Base-by-base conservation (phyloP, 2,797 vertebrate species). In the Siniperca obscura region DNA sequence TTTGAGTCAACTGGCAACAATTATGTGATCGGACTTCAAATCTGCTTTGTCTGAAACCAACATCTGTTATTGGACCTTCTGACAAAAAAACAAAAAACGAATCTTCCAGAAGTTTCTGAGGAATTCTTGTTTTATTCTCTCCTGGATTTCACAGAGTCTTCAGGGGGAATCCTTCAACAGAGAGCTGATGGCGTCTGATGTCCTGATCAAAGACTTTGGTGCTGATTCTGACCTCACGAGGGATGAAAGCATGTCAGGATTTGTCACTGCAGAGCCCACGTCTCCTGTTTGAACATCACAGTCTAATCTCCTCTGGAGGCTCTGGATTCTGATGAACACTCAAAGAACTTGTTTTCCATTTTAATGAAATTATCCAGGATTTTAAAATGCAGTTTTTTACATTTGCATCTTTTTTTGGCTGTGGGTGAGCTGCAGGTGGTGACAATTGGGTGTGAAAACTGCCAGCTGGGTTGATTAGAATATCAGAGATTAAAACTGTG, bases 201-300 rank as follows among this genome's bases (percentile, higher is more conserved):
- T 87, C 40, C 53, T 52, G 83, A 87, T 87, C 88, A 89, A 87
- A 89, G 80, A 11, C 10, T 19, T 14, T 5, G 52, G 9, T 22
- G 42, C 67, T 0, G 74, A 38, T 53, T 81, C 65, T 81, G 85
- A 83, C 81, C 72, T 84, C 65, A 30, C 11, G 60, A 72, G 71
- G 77, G 75, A 85, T 81, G 67, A 85, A 78, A 79, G 80, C 60
- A 0, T 64, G 73, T 82, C 80, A 64, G 82, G 76, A 65, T 77
- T 53, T 52, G 78, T 85, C 71, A 34, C 74, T 7, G n/a, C 59
- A 4, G 66, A 66, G 52, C 68, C 53, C 25, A 59, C 9, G 68
- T 55, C 77, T 80, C 70, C 80, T 65, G 60, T 86, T 75, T 76
- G 82, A 77, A 72, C 85, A 85, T 81, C 80, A 83, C 70, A 64